Percentiles rank a stretch among this genome's conserved stretches.
Conservation (phyloP, 2,113 vertebrate genomes). For the Cynocephalus volans region DNA sequence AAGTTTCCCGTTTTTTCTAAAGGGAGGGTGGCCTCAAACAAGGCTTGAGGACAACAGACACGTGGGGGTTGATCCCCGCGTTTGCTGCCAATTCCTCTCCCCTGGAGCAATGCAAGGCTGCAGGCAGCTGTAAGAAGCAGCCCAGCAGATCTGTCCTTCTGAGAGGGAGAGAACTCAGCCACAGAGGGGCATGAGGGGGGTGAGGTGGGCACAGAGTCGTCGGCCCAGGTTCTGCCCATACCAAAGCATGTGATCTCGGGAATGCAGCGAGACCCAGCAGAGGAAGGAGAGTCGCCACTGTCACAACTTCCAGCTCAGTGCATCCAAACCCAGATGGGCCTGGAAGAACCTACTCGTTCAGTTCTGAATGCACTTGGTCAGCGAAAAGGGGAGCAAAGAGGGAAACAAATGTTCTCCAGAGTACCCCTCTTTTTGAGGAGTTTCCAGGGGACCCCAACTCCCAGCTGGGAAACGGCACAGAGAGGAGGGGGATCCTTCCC, state of each 20-base stretch:
- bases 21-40: neutral
- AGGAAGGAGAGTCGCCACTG: neutral
- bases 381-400: neutral
- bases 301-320: neutral
- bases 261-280: neutral
- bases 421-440: neutral
- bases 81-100: constrained; percentile 22
- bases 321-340: neutral
- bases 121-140: neutral
- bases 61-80: neutral
- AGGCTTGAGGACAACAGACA: constrained; percentile 12
- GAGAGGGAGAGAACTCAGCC: neutral
- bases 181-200: neutral
- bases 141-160: constrained; percentile 30
- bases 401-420: neutral
- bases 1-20: constrained; percentile 56
- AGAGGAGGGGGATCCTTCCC: neutral
- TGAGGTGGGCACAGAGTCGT: neutral
- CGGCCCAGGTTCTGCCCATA: neutral
- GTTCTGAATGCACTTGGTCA: neutral
- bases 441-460: neutral
- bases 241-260: neutral
- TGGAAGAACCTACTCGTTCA: neutral
- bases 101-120: neutral
- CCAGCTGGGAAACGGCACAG: neutral